These are phyloP conservation scores for Pampusana beccarii DNA, from an alignment of 2,113 vertebrate species.

Conservation along the genomic window DNA sequence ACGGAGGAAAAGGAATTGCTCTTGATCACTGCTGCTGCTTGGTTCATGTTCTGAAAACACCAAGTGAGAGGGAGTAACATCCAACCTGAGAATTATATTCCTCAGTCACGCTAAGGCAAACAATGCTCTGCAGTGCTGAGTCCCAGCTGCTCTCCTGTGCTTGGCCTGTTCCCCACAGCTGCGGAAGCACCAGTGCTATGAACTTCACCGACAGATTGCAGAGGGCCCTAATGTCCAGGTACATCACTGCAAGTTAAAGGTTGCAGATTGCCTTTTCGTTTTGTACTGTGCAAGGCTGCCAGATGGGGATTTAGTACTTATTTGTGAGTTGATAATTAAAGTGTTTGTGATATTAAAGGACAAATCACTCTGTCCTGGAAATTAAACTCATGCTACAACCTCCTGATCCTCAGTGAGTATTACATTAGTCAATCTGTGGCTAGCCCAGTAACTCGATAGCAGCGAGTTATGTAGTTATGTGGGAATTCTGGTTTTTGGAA, in stretches of 20 bases:
- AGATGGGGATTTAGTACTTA: neutral
- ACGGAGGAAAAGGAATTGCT: neutral
- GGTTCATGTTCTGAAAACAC: neutral
- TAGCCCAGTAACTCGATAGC: slow-evolving; percentile 67
- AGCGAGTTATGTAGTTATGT: slow-evolving; percentile 61
- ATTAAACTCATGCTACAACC: slow-evolving; percentile 8
- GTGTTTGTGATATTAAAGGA: neutral
- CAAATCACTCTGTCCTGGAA: slow-evolving; percentile 26
- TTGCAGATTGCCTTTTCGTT: neutral
- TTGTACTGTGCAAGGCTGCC: neutral
- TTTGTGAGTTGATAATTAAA: neutral
- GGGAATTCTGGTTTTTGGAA: slow-evolving; percentile 77
- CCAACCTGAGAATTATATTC: neutral
- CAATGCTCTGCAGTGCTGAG: neutral
- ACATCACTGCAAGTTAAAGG: neutral
- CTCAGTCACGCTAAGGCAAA: neutral
- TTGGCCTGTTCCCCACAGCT: neutral
- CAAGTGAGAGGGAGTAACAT: neutral
- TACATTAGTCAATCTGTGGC: slow-evolving; percentile 64
- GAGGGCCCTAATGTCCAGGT: neutral
- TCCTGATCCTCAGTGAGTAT: slow-evolving; percentile 27
- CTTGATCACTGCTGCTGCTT: neutral
- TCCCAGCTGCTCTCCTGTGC: neutral
- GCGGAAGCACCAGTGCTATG: neutral
- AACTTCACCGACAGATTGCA: neutral